Evolutionary conservation across 2,888 invertebrate species (phyloP).

Genomic region (Serrognathus titanus): DNA sequence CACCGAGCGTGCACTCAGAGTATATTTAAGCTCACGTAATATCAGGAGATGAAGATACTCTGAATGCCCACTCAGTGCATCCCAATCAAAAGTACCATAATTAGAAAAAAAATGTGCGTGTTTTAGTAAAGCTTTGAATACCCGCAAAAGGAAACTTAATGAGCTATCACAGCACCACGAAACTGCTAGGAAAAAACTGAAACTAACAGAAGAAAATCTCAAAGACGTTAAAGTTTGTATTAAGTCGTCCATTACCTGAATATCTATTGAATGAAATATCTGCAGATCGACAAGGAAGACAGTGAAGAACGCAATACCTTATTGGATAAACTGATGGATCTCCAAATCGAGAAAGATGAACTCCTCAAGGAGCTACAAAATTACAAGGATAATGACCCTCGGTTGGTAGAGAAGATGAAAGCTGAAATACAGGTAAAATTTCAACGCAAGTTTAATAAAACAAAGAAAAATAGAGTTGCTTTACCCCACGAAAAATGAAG

Average conservation of each 20-base stretch:
- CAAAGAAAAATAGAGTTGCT: too few species aligned
- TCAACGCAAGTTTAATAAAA: too few species aligned
- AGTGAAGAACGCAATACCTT: constrained; percentile 54
- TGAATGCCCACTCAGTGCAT: background rate
- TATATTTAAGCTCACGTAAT: too few species aligned
- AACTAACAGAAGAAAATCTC: constrained; percentile 52
- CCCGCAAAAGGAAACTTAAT: constrained; percentile 62
- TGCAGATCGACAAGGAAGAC: constrained; percentile 58
- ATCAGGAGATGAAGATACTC: too few species aligned
- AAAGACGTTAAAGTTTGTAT: constrained; percentile 44
- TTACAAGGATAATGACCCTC: constrained; percentile 73
- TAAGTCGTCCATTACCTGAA: background rate
- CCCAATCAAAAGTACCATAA: background rate
- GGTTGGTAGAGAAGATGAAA: constrained; percentile 62
- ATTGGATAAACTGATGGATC: constrained; percentile 54
- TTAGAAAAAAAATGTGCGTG: constrained; percentile 9
- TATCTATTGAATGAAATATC: background rate
- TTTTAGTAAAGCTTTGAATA: constrained; percentile 63
- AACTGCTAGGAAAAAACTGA: constrained; percentile 56
- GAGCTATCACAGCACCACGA: constrained; percentile 58
- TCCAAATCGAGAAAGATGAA: constrained; percentile 53
- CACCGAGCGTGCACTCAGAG: too few species aligned
- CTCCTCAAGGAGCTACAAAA: constrained; percentile 61
- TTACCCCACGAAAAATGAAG: too few species aligned
- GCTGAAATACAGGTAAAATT: constrained; percentile 60